Percentiles rank a stretch among this genome's conserved stretches.
These are phyloP conservation scores for Echinometra lucunter DNA, from an alignment of 53 echinoderm and acorn worm genomes.

Conservation along the genomic window DNA sequence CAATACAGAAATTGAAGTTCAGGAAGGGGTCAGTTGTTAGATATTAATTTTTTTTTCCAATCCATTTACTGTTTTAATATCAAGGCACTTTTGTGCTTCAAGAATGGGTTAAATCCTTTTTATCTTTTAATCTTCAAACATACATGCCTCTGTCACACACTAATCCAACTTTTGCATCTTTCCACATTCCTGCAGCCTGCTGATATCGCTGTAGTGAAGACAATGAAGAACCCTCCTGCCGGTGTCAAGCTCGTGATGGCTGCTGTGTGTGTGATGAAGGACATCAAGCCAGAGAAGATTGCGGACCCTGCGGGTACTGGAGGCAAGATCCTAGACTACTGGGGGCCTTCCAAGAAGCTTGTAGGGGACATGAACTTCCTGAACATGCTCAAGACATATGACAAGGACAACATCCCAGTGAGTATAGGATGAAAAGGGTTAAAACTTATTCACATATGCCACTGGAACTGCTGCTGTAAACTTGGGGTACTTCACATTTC, in stretches of 20 bases:
- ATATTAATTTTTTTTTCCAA: too few relatives aligned
- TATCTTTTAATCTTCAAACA: too few relatives aligned
- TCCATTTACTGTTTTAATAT: too few relatives aligned
- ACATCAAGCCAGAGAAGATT: slow-evolving; percentile 97
- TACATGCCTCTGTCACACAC: too few relatives aligned
- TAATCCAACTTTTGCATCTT: neutral
- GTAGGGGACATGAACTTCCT: slow-evolving; percentile 98
- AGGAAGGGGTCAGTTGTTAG: too few relatives aligned
- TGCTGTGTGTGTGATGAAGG: slow-evolving; percentile 89
- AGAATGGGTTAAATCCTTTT: too few relatives aligned
- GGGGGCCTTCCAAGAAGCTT: slow-evolving; percentile 98
- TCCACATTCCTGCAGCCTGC: slow-evolving; percentile 82
- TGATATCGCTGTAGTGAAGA: slow-evolving; percentile 97
- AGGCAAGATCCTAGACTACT: slow-evolving; percentile 99
- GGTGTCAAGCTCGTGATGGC: slow-evolving; percentile 97
- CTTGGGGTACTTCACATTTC: too few relatives aligned
- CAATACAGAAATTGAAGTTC: too few relatives aligned
- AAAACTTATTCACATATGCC: too few relatives aligned
- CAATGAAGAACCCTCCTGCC: slow-evolving; percentile 96
- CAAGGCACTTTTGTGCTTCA: too few relatives aligned
- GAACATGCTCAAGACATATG: slow-evolving; percentile 88
- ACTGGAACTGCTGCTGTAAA: too few relatives aligned
- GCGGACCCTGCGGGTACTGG: slow-evolving; percentile 96
- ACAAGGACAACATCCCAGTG: slow-evolving; percentile 96
- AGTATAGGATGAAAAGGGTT: neutral